Percentiles rank a stretch among this genome's conserved stretches.
Evolutionary conservation across 2,113 vertebrate species (phyloP).

Genomic region (Aix galericulata): DNA sequence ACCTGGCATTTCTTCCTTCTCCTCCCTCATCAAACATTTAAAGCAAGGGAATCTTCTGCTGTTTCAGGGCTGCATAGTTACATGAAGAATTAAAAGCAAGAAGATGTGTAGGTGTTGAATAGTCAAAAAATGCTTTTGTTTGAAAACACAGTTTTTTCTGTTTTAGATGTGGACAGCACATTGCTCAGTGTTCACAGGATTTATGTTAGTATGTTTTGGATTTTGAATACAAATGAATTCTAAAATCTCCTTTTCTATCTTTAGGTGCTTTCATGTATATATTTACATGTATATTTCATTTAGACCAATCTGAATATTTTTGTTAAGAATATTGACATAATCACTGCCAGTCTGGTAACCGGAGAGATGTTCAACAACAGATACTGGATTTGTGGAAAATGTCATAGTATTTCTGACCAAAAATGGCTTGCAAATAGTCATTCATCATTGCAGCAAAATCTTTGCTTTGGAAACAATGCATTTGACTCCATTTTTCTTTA

Average conservation of each 20-base stretch:
- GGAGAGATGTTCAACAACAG: neutral
- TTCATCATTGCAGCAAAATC: neutral
- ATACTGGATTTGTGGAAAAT: neutral
- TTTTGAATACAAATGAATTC: neutral
- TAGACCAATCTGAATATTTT: neutral
- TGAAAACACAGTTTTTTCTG: neutral
- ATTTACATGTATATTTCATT: neutral
- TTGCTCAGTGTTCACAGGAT: neutral
- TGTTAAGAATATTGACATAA: neutral
- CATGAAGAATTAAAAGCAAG: neutral
- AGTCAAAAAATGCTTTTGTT: neutral
- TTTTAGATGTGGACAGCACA: fast-evolving
- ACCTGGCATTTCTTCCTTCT: neutral
- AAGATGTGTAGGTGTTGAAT: neutral
- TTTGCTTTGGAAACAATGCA: neutral
- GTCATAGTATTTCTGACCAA: neutral
- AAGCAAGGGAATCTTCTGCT: neutral
- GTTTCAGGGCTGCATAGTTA: neutral
- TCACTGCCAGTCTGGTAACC: neutral
- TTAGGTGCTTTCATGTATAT: neutral
- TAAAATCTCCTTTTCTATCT: neutral
- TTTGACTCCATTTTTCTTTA: neutral
- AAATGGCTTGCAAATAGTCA: neutral
- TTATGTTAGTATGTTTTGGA: neutral
- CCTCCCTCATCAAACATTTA: neutral